Evolutionary conservation across 2,113 vertebrate genomes (phyloP).

Genomic region (Charina bottae): DNA sequence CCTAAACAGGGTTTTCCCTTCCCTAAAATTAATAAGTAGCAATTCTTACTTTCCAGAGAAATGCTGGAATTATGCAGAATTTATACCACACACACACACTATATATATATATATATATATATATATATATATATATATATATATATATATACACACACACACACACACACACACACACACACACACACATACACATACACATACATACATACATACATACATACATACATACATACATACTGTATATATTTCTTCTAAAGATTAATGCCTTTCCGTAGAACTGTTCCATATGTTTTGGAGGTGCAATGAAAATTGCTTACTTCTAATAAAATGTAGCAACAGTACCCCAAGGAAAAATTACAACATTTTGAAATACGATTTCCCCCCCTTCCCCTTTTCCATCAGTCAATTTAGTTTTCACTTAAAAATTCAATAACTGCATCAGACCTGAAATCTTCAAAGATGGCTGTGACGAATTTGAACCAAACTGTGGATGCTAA

Average conservation of each 20-base stretch:
- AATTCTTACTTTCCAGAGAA: no score
- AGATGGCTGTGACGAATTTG: constrained; percentile 65
- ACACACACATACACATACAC: no score
- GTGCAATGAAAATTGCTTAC: constrained; percentile 71
- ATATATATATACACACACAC: no score
- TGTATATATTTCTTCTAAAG: no score
- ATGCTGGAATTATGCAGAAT: no score
- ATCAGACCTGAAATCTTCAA: constrained; percentile 64
- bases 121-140: no score
- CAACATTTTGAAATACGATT: constrained; percentile 69
- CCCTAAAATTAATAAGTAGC: constrained; percentile 43
- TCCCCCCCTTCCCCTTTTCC: constrained; percentile 45
- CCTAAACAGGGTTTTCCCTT: no score
- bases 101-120: no score
- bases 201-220: no score
- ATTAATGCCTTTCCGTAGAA: constrained; percentile 62
- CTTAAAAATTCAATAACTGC: constrained; percentile 76
- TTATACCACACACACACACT: background rate
- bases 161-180: no score
- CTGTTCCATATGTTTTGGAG: constrained; percentile 57
- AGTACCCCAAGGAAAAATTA: constrained; percentile 70
- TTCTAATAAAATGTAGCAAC: constrained; percentile 73
- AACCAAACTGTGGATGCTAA: constrained; percentile 67
- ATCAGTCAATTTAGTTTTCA: constrained; percentile 73
- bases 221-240: no score